Evolutionary conservation across 2,113 vertebrate species (phyloP).

Genomic region (Bos indicus): DNA sequence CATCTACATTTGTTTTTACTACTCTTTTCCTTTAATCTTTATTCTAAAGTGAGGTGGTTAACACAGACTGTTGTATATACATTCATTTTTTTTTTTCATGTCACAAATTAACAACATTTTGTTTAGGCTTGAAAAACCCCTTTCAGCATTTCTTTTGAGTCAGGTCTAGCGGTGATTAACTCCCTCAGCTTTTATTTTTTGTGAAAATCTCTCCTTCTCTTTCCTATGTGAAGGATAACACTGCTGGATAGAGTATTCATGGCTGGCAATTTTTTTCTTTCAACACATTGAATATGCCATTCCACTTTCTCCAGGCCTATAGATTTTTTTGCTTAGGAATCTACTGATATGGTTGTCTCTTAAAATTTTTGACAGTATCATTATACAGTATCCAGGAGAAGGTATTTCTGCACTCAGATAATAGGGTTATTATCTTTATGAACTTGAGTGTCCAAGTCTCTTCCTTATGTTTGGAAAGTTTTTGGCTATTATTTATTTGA

Average conservation of each 20-base stretch:
- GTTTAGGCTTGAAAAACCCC: not conserved
- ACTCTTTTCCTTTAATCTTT: not conserved
- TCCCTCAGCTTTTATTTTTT: not conserved
- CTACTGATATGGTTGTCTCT: not conserved
- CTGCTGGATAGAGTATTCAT: not conserved
- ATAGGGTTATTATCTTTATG: not conserved
- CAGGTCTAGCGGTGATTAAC: not conserved
- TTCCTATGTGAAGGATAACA: not conserved
- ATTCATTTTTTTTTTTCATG: not conserved
- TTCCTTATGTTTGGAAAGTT: not conserved
- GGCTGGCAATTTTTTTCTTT: not conserved
- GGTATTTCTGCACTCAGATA: not conserved
- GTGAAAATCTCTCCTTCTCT: not conserved
- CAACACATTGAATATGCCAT: not conserved
- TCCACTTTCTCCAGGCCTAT: not conserved
- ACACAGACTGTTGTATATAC: not conserved
- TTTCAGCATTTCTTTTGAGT: not conserved
- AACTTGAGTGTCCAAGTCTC: not conserved
- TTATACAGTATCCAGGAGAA: not conserved
- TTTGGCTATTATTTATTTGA: not conserved
- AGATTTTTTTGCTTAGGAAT: not conserved
- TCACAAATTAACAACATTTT: not conserved
- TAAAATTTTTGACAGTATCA: not conserved
- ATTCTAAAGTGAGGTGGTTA: not conserved
- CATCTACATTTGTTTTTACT: not conserved